Base-by-base conservation (phyloP, 2,113 vertebrate species). In the Larimichthys crocea region DNA sequence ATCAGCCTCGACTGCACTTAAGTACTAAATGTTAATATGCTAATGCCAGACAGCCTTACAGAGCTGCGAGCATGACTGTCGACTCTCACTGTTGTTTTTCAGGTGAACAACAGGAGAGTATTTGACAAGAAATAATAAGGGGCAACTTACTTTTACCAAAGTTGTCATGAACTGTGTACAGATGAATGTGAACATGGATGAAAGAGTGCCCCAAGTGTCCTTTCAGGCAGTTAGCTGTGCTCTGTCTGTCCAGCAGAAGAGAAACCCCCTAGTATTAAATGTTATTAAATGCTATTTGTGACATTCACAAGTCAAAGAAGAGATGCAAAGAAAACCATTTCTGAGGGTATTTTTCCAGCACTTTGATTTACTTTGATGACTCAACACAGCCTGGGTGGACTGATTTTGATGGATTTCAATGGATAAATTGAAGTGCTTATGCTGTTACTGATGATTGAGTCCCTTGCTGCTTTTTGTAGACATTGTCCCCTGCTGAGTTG, bases 351-450 rank as follows among this genome's bases (percentile, higher is more conserved):
- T 79, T 77, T 52, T 29, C 24, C 2, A 59, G 56, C 29, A 56
- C 71, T 86, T 68, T 73, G 63, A 70, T 81, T 86, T 69, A 67
- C 77, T 85, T 66, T 82, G 80, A 86, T 83, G 83, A 83, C 67
- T 80, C 79, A 59, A 82, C 70, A 64, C 17, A 0, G 17, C 22
- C n/a, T 56, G 60, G 72, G 60, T 19, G 17, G 16, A 74, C 16
- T 68, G 80, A 78, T 76, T 86, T 75, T 73, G 71, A 88, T 80
- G 70, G 76, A 84, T 91, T 89, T 71, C 74, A 55, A 40, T 53
- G 67, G 83, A 85, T 87, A 72, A 74, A 89, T 80, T 84, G 72
- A 88, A 81, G 83, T 89, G 73, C 75, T 87, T 89, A 73, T 76
- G 79, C 71, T 73, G 75, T 85, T 88, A 74, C 64, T 29, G 77